Conservation (phyloP, 2,888 invertebrate genomes). For the Spicauda simplicius region DNA sequence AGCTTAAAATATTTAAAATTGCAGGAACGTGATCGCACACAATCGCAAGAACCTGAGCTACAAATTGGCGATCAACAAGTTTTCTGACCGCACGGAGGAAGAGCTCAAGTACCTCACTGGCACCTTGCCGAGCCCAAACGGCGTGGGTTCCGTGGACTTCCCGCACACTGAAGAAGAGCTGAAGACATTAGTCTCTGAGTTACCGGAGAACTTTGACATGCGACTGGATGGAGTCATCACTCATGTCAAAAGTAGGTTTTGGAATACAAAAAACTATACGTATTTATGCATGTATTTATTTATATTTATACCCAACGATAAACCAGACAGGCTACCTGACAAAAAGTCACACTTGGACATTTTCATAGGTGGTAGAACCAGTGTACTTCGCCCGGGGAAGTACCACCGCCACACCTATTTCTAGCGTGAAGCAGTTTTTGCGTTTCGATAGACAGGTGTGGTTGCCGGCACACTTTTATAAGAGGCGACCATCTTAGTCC, state of each 20-base stretch:
- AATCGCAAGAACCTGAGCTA: slow-evolving; percentile 55
- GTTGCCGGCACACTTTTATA: too few species aligned
- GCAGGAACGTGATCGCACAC: slow-evolving; percentile 52
- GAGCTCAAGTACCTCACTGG: slow-evolving; percentile 50
- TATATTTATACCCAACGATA: too few species aligned
- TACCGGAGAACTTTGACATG: slow-evolving; percentile 57
- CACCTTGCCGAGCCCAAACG: slow-evolving; percentile 41
- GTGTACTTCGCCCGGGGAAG: too few species aligned
- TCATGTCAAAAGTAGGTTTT: slow-evolving; percentile 52
- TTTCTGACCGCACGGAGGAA: slow-evolving; percentile 53
- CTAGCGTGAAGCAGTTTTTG: too few species aligned
- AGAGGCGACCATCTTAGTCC: too few species aligned
- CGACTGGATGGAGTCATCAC: slow-evolving; percentile 55
- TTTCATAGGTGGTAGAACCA: too few species aligned
- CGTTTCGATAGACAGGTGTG: too few species aligned
- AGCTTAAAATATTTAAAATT: slow-evolving; percentile 4
- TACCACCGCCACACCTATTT: too few species aligned
- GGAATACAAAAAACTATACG: too few species aligned
- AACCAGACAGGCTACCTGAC: background rate
- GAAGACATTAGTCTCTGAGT: slow-evolving; percentile 42
- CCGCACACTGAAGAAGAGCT: slow-evolving; percentile 50
- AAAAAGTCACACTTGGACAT: too few species aligned
- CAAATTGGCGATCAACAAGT: slow-evolving; percentile 55
- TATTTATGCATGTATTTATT: too few species aligned
- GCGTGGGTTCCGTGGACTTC: slow-evolving; percentile 46